phyloP scores from a whole-genome alignment of 2,113 vertebrate species.

The Sigmodon hispidus region DNA sequence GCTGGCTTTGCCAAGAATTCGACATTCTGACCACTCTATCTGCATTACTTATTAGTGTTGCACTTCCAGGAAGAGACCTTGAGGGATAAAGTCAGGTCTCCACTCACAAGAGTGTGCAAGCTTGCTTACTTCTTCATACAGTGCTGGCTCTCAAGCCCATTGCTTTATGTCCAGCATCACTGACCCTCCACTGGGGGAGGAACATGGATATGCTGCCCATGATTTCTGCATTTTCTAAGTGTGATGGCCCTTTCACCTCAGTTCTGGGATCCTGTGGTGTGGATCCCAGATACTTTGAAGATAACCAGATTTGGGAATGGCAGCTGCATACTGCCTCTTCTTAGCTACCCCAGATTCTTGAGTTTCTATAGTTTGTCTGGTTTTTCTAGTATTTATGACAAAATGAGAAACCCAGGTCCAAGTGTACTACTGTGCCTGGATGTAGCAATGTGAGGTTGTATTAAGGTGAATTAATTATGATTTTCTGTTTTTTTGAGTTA shows the following conservation, averaged over 20 bases:
- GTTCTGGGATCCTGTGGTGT: not conserved
- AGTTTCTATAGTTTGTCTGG: not conserved
- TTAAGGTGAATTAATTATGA: not conserved
- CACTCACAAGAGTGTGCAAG: not conserved
- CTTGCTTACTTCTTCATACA: not conserved
- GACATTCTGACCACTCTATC: not conserved
- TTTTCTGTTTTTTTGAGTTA: not conserved
- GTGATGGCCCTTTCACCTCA: not conserved
- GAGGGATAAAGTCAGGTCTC: not conserved
- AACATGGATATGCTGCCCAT: not conserved
- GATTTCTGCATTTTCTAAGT: not conserved
- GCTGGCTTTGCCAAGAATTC: not conserved
- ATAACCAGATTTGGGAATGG: not conserved
- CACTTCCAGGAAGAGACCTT: not conserved
- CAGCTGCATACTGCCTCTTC: not conserved
- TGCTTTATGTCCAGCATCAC: not conserved
- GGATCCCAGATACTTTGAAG: not conserved
- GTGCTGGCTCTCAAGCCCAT: not conserved
- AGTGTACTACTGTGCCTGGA: not conserved
- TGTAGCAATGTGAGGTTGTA: not conserved
- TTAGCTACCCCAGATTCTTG: not conserved
- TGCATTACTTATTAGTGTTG: conserved; percentile 13
- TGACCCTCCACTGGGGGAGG: not conserved
- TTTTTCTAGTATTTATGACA: not conserved
- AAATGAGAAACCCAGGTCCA: not conserved